Conservation (phyloP, 2,113 vertebrate genomes). For the Eudyptes chrysolophus region DNA sequence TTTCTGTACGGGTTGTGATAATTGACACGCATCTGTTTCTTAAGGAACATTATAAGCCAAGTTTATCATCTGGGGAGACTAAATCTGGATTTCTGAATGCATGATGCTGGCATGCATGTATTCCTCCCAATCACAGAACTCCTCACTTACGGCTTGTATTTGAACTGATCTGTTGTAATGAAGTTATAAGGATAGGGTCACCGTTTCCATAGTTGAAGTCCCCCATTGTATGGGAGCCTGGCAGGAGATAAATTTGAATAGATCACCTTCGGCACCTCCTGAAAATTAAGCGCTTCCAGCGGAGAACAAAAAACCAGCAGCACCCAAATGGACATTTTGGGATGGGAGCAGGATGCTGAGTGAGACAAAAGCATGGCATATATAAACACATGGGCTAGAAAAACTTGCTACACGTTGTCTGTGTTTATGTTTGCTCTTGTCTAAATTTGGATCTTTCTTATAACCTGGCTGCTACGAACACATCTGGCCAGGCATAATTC, state of each 20-base stretch:
- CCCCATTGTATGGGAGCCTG: background rate
- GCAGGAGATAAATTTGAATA: background rate
- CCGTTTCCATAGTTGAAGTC: background rate
- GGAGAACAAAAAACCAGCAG: background rate
- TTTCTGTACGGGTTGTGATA: background rate
- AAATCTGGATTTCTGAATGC: background rate
- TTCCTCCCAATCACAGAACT: accelerated
- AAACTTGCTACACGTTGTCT: background rate
- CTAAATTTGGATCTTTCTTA: background rate
- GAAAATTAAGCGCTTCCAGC: background rate
- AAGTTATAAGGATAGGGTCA: background rate
- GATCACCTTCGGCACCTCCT: background rate
- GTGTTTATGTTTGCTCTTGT: background rate
- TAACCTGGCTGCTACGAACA: background rate
- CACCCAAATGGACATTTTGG: background rate
- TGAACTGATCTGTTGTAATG: background rate
- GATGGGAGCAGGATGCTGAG: background rate
- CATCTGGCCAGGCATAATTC: background rate
- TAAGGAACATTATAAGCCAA: background rate
- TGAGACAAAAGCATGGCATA: background rate
- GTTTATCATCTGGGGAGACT: background rate
- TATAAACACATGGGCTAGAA: background rate
- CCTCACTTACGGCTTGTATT: background rate
- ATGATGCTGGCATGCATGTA: accelerated
- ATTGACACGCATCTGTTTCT: background rate